Percentiles rank a stretch among this genome's conserved stretches.
Evolutionary conservation across 2,888 invertebrate species (phyloP).

Genomic region (Tinea semifulvella): DNA sequence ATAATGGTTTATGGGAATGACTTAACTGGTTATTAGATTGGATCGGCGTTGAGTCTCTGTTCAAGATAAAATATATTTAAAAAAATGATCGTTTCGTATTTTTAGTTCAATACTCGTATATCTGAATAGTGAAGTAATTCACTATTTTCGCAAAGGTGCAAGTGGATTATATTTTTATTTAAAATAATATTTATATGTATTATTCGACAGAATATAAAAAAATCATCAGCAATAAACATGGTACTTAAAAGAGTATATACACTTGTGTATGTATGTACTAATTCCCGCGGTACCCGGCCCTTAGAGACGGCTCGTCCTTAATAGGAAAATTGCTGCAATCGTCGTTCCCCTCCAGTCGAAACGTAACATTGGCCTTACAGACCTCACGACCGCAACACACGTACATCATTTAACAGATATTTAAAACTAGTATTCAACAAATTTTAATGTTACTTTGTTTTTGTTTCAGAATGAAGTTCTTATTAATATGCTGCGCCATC

Average conservation of each 20-base stretch:
- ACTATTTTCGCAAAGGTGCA: too few species aligned
- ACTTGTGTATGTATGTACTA: constrained; percentile 22
- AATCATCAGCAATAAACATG: too few species aligned
- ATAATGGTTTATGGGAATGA: too few species aligned
- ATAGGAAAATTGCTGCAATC: constrained; percentile 58
- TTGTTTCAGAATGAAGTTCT: constrained; percentile 71
- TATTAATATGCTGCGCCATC: constrained; percentile 67
- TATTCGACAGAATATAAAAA: too few species aligned
- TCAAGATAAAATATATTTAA: too few species aligned
- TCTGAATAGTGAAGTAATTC: too few species aligned
- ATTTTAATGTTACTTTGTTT: constrained; percentile 30
- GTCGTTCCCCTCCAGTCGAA: constrained; percentile 32
- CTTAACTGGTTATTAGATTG: too few species aligned
- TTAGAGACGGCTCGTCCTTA: constrained; percentile 49
- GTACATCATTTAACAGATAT: constrained; percentile 29
- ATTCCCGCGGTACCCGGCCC: constrained; percentile 42
- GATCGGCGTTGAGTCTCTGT: too few species aligned
- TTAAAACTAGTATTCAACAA: constrained; percentile 33
- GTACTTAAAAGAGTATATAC: neutral
- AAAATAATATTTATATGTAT: too few species aligned
- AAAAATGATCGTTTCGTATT: too few species aligned
- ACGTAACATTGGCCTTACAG: constrained; percentile 65
- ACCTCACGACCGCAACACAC: constrained; percentile 46
- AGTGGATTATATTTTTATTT: too few species aligned
- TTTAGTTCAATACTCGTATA: too few species aligned